Percentiles rank a stretch among this genome's conserved stretches.
Conservation (phyloP, 2,113 vertebrate species). For the Cyprinodon brontotheroides region DNA sequence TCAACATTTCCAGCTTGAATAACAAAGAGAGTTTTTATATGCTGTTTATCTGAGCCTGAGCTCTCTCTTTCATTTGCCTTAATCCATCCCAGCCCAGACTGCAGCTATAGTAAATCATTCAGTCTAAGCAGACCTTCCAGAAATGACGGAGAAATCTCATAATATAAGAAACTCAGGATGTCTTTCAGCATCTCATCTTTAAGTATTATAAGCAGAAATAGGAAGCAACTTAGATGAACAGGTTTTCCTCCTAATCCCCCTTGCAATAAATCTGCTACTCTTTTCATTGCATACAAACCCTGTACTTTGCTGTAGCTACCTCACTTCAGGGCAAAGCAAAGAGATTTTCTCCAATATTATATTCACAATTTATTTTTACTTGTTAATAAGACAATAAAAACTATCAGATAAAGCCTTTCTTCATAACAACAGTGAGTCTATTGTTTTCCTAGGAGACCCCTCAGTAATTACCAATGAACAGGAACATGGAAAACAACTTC, state of each 20-base stretch:
- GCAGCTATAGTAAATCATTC: background rate
- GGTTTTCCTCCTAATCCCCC: background rate
- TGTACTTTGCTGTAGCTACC: background rate
- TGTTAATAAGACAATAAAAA: constrained; percentile 49
- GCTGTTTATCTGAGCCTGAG: background rate
- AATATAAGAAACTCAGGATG: constrained; percentile 3
- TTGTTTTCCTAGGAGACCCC: constrained; percentile 62
- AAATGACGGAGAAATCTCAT: constrained; percentile 12
- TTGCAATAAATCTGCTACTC: constrained; percentile 13
- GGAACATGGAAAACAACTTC: constrained; percentile 39
- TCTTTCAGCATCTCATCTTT: constrained; percentile 27
- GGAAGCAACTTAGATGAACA: constrained; percentile 11
- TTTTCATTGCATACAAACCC: constrained; percentile 5
- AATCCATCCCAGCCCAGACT: background rate
- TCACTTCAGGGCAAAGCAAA: constrained; percentile 49
- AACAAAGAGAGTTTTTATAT: background rate
- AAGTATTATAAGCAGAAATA: constrained; percentile 7
- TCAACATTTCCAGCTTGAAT: background rate
- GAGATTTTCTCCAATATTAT: constrained; percentile 49
- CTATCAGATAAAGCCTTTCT: constrained; percentile 48
- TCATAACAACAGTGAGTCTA: constrained; percentile 65
- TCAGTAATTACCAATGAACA: constrained; percentile 74
- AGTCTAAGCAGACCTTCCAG: constrained; percentile 19
- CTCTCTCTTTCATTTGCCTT: background rate
- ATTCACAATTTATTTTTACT: constrained; percentile 60